phyloP scores from a whole-genome alignment of 2,113 vertebrate species.

The Dendrocopos noguchii region DNA sequence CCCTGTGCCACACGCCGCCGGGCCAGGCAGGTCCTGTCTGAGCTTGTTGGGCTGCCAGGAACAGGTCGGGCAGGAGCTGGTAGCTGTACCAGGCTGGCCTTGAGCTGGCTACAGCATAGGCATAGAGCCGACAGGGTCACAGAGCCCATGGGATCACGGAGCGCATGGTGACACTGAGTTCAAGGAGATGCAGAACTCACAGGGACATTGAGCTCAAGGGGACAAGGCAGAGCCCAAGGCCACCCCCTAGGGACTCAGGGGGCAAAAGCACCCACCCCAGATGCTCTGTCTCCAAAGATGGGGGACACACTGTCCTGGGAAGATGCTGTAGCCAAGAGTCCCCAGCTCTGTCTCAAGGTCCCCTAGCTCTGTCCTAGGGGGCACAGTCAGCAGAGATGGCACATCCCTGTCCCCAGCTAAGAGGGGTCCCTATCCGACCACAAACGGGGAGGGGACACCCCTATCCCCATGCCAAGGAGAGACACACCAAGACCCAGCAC shows the following conservation, averaged over 20 bases:
- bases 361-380: rapidly evolving
- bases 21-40: conserved; percentile 16
- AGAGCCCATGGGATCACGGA: rapidly evolving
- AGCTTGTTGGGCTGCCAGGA: background rate
- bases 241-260: background rate
- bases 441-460: background rate
- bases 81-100: background rate
- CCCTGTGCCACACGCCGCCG: rapidly evolving
- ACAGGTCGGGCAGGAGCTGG: conserved; percentile 38
- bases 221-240: background rate
- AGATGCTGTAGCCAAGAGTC: rapidly evolving
- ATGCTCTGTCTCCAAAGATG: rapidly evolving
- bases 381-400: no score
- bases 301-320: background rate
- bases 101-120: rapidly evolving
- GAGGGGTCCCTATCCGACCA: background rate
- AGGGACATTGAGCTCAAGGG: background rate
- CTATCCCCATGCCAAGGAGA: background rate
- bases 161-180: background rate
- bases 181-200: background rate
- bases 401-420: background rate
- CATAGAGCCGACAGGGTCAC: rapidly evolving
- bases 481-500: background rate
- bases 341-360: background rate
- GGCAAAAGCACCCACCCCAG: background rate